Base-by-base conservation (phyloP, 92 coral and sea anemone genomes). In the Phenganax subtilis region DNA sequence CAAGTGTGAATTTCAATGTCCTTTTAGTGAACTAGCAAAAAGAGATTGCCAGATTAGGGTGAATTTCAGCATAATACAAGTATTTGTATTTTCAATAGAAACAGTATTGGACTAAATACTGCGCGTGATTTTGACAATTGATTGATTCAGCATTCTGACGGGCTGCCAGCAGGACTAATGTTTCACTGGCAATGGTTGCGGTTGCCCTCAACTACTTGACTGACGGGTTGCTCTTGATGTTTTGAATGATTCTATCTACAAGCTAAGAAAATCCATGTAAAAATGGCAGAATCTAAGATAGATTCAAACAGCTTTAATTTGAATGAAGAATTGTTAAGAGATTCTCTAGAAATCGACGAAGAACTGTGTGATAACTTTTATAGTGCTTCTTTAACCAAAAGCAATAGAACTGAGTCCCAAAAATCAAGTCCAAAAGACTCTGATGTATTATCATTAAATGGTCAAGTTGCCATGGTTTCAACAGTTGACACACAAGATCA, bases 271-370 rank as follows among this genome's bases (percentile, higher is more conserved):
- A 10, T 10, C 17, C 16, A 6, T 59, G 12, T 59, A 0, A 64
- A 5, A 64, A 64, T 64, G 70, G 70, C 37, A 9, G 70, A 64
- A 28, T 25, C 37, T 17, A 11, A 14, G 65, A 59, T 59, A 14
- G 65, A 59, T 6, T 25, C 65, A 59, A 64, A n/a, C 70, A 64
- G 9, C 37, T 6, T 28, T 64, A 20, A 64, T 64, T 37, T 37
- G 47, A 64, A 64, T 11, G 70, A 64, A 12, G 70, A 64, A 64
- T 64, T 64, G 9, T 10, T 64, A 11, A 64, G 70, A 64, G 70
- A 64, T 64, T 64, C 70, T 20, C 70, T 64, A 7, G 70, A 64
- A 3, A 20, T 30, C 70, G 10, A 7, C 12, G 17, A 20, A 8
- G 70, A 64, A 64, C 11, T 8, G 30, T 28, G 70, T 64, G 9